phyloP scores from a whole-genome alignment of 1,140 invertebrate genomes.

The Asobara japonica region DNA sequence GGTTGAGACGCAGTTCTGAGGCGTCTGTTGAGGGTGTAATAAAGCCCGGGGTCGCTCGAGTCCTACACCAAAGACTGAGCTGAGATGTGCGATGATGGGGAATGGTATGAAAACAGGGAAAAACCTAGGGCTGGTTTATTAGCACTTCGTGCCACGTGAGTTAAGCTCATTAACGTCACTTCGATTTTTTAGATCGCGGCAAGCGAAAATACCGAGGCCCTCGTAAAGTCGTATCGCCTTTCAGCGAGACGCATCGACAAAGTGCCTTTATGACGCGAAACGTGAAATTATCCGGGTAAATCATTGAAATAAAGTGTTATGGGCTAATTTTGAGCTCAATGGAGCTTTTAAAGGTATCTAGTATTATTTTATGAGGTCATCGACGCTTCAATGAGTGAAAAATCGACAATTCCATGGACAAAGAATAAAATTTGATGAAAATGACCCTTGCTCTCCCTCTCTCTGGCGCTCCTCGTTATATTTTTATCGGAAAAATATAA shows the following conservation, averaged over 20 bases:
- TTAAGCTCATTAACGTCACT: constrained; percentile 6
- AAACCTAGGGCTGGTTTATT: not conserved
- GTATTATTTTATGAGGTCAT: not conserved
- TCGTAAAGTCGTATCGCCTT: not conserved
- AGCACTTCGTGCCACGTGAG: constrained; percentile 2
- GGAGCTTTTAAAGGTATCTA: not conserved
- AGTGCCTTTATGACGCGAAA: not conserved
- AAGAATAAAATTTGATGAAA: too few species aligned
- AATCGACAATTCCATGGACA: too few species aligned
- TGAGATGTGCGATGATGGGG: not conserved
- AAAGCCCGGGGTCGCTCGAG: not conserved
- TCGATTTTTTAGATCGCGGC: not conserved
- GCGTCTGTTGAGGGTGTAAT: constrained; percentile 9
- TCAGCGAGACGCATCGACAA: not conserved
- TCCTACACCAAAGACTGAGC: not conserved
- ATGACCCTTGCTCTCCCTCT: too few species aligned
- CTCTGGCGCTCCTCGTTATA: too few species aligned
- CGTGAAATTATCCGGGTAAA: not conserved
- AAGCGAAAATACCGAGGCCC: not conserved
- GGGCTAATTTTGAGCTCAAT: not conserved
- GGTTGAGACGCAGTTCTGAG: not conserved
- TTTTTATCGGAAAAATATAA: too few species aligned
- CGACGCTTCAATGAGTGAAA: too few species aligned
- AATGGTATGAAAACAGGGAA: not conserved
- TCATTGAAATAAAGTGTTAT: not conserved